Base-by-base conservation (phyloP, 1,140 invertebrate genomes). In the Drosophila dunni region DNA sequence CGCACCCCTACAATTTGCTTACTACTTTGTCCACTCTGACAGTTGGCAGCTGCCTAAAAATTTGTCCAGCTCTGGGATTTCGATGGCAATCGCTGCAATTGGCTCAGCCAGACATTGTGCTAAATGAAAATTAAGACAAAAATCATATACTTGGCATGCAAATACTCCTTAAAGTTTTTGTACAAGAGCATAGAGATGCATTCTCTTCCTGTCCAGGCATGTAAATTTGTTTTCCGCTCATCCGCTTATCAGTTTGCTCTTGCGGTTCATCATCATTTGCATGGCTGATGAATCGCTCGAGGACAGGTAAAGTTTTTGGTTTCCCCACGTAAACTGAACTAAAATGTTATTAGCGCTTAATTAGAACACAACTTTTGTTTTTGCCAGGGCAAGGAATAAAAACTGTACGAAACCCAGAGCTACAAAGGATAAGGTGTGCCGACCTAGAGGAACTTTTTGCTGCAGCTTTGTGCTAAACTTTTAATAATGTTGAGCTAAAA, bases 331-430 rank as follows among this genome's bases (percentile, higher is more conserved):
- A 83, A 76, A 83, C 58, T 80, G 68, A 79, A 72, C 72, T 77
- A 73, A 79, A 86, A 89, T 88, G 79, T 86, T 86, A 89, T 86
- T 86, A 86, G 76, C 79, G 73, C 84, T 89, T 86, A 89, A 86
- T 86, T 86, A 86, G 83, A 83, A 80, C 66, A 76, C 76, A 86
- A 86, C 79, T 82, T 82, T 82, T 75, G n/a, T 29, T 72, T 81
- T 69, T 61, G 42, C 57, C 54, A 46, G 17, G 33, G 45, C 48
- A 56, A 57, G 40, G 3, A 45, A 33, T 24, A 15, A 24, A 60
- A 15, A 51, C 3, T 6, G 6, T 29, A 42, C 44, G 45, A 45
- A 48, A 45, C 56, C 63, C 34, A 15, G 57, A 29, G 63, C 83
- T 79, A 79, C 83, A 88, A 83, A 83, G 68, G 77, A 64, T 74